Evolutionary conservation across 2,797 vertebrate genomes (phyloP).

Genomic region (Cyclopterus lumpus): DNA sequence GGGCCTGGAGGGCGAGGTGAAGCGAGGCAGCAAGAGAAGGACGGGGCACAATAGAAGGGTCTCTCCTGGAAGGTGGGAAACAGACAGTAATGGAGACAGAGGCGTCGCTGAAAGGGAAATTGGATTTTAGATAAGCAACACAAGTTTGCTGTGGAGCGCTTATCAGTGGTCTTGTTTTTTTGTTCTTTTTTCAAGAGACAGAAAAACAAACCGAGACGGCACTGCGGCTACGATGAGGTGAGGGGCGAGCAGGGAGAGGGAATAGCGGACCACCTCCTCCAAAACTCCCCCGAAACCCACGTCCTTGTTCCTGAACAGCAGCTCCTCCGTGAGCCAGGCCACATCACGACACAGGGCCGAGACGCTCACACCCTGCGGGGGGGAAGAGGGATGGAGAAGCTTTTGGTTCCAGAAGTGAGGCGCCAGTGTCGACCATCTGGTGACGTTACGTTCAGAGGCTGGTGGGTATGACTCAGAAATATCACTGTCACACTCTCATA

Average conservation of each 20-base stretch:
- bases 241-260: slow-evolving; percentile 82
- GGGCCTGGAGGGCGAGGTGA: slow-evolving; percentile 78
- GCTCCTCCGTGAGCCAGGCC: slow-evolving; percentile 88
- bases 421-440: slow-evolving; percentile 49
- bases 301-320: slow-evolving; percentile 86
- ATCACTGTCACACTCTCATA: slow-evolving; percentile 57
- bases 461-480: slow-evolving; percentile 63
- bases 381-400: slow-evolving; percentile 14
- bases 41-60: slow-evolving; percentile 76
- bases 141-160: slow-evolving; percentile 13
- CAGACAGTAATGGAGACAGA: slow-evolving; percentile 16
- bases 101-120: slow-evolving; percentile 30
- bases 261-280: slow-evolving; percentile 78
- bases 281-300: slow-evolving; percentile 89
- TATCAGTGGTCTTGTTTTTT: slow-evolving; percentile 15
- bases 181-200: slow-evolving; percentile 26
- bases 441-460: slow-evolving; percentile 42
- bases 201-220: slow-evolving; percentile 67
- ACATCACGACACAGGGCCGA: slow-evolving; percentile 87
- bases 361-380: slow-evolving; percentile 83
- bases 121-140: slow-evolving; percentile 37
- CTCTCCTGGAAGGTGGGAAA: slow-evolving; percentile 55
- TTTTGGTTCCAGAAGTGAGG: slow-evolving; percentile 34
- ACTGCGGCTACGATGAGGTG: slow-evolving; percentile 74
- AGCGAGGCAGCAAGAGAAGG: slow-evolving; percentile 63